A percentile compares a stretch with the other conserved stretches of the same genome.
phyloP scores from a whole-genome alignment of 2,888 invertebrate genomes.

The Cerceris ruficornis region DNA sequence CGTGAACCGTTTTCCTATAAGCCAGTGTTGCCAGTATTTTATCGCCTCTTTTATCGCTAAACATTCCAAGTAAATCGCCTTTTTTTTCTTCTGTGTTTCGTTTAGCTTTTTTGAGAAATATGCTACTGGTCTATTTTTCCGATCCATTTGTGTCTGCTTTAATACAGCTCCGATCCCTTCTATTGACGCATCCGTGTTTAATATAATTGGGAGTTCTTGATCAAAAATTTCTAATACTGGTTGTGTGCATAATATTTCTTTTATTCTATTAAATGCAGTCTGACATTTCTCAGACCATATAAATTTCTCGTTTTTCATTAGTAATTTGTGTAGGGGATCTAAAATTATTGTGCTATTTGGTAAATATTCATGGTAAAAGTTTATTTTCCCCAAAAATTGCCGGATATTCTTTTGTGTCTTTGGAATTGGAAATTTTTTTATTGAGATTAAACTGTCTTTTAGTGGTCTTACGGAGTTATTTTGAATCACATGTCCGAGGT shows the following conservation, averaged over 20 bases:
- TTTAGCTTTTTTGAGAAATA: too few relatives aligned
- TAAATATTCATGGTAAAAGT: constrained; percentile 42
- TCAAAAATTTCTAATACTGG: too few relatives aligned
- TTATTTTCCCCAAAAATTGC: constrained; percentile 47
- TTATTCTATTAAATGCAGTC: constrained; percentile 49
- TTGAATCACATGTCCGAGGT: constrained; percentile 32
- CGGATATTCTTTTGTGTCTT: constrained; percentile 44
- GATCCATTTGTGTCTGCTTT: too few relatives aligned
- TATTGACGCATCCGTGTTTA: too few relatives aligned
- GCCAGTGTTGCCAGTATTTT: constrained; percentile 62
- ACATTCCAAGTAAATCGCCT: constrained; percentile 62
- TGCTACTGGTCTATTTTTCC: too few relatives aligned
- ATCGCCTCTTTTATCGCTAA: too few relatives aligned
- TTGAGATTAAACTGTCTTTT: constrained; percentile 46
- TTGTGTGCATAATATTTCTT: constrained; percentile 57
- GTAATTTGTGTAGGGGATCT: constrained; percentile 28
- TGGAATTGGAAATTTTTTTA: constrained; percentile 48
- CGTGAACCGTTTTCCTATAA: constrained; percentile 37
- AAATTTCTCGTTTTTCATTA: constrained; percentile 22
- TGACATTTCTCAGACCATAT: constrained; percentile 53
- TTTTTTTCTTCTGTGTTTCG: constrained; percentile 34
- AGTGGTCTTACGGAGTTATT: constrained; percentile 30
- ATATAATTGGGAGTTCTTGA: too few relatives aligned
- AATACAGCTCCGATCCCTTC: too few relatives aligned
- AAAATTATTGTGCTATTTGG: constrained; percentile 23